These are phyloP conservation scores for Mesorhabditis sp. DNA, from an alignment of 2,888 invertebrate genomes.

Conservation along the genomic window DNA sequence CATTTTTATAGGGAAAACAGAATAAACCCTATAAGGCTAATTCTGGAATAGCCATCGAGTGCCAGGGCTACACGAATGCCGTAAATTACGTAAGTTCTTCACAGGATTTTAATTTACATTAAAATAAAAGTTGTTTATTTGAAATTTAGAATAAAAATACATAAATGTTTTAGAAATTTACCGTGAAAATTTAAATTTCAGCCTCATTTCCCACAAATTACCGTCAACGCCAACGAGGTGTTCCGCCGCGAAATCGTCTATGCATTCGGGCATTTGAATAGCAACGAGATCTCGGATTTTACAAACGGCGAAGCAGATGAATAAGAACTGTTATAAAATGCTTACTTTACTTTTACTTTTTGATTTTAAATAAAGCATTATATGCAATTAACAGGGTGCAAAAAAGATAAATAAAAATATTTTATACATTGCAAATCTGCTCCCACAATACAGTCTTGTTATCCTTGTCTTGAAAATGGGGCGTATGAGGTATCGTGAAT, in stretches of 20 bases:
- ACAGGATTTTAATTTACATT: too few species aligned
- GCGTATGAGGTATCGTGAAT: background rate
- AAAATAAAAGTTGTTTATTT: background rate
- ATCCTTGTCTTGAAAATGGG: background rate
- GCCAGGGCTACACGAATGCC: conserved; percentile 5
- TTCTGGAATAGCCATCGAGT: conserved; percentile 3
- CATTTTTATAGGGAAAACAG: background rate
- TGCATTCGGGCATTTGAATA: conserved; percentile 24
- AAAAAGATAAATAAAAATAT: too few species aligned
- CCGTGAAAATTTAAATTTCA: conserved; percentile 13
- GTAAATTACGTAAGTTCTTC: background rate
- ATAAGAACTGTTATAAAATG: too few species aligned
- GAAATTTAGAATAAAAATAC: background rate
- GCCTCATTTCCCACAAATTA: conserved; percentile 28
- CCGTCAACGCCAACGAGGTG: conserved; percentile 18
- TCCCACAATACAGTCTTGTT: too few species aligned
- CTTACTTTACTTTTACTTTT: too few species aligned
- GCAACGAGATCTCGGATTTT: background rate
- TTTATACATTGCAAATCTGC: too few species aligned
- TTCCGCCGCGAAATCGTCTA: conserved; percentile 36
- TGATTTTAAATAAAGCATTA: too few species aligned
- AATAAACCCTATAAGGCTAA: background rate
- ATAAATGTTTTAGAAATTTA: background rate
- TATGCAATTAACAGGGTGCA: too few species aligned
- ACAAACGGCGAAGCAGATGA: background rate